Evolutionary conservation across 2,888 invertebrate genomes (phyloP).

Genomic region (Anarsia innoxiella): DNA sequence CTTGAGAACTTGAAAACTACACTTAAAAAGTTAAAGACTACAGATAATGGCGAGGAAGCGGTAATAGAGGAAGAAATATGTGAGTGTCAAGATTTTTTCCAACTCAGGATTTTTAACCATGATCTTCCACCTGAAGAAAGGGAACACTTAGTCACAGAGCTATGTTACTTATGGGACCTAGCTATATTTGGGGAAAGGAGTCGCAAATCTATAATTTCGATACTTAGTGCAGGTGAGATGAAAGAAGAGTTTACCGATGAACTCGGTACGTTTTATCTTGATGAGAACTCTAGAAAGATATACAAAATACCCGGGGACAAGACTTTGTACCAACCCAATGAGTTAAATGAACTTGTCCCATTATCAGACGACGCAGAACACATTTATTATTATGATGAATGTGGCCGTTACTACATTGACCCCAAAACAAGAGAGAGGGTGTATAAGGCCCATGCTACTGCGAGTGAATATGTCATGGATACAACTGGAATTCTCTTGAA

Average conservation of each 20-base stretch:
- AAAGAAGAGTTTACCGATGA: conserved; percentile 60
- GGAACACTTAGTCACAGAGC: conserved; percentile 52
- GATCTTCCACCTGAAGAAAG: conserved; percentile 44
- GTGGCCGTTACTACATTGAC: conserved; percentile 59
- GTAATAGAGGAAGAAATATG: conserved; percentile 38
- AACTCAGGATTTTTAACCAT: conserved; percentile 60
- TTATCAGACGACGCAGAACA: conserved; percentile 48
- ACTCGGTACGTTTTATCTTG: conserved; percentile 51
- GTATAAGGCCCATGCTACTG: conserved; percentile 53
- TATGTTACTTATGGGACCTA: conserved; percentile 56
- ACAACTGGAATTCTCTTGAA: conserved; percentile 52
- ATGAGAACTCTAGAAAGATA: conserved; percentile 57
- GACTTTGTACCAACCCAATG: conserved; percentile 52
- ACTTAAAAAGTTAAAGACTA: conserved; percentile 32
- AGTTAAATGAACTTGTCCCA: conserved; percentile 49
- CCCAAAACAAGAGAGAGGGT: conserved; percentile 44
- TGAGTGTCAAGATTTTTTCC: conserved; percentile 52
- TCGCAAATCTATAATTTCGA: conserved; percentile 57
- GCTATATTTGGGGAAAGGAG: conserved; percentile 50
- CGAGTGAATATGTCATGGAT: conserved; percentile 65
- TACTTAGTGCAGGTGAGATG: conserved; percentile 49
- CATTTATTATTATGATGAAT: conserved; percentile 60
- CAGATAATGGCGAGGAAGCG: conserved; percentile 29
- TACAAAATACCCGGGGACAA: conserved; percentile 47
- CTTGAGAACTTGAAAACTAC: conserved; percentile 51